phyloP scores from a whole-genome alignment of 2,113 vertebrate species.

The Globicephala melas region DNA sequence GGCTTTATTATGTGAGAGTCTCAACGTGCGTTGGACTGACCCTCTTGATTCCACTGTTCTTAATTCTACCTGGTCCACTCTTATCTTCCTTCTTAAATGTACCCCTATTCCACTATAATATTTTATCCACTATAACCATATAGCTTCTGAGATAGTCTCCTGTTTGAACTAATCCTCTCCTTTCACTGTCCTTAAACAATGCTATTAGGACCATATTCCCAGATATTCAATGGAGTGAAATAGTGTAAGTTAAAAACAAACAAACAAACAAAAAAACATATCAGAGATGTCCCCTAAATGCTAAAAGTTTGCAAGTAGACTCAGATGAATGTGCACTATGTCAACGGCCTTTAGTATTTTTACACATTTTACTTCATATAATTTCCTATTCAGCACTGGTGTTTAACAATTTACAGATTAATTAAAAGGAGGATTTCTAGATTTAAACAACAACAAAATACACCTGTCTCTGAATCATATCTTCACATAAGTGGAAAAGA shows the following conservation, averaged over 20 bases:
- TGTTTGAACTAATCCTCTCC: background rate
- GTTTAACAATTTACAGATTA: background rate
- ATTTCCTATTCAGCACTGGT: background rate
- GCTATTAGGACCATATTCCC: background rate
- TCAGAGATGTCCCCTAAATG: background rate
- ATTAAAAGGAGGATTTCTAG: background rate
- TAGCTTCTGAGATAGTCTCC: background rate
- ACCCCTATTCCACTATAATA: background rate
- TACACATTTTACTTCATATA: background rate
- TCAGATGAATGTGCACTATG: background rate
- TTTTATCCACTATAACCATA: background rate
- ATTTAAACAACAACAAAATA: background rate
- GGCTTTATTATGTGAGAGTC: background rate
- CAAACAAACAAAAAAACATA: background rate
- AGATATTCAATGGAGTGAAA: background rate
- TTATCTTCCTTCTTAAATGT: background rate
- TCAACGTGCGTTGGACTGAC: accelerated
- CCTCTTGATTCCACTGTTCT: background rate
- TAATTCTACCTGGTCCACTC: background rate
- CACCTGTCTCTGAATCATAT: background rate
- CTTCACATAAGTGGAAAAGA: background rate
- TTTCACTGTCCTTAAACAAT: background rate
- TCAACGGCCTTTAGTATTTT: background rate
- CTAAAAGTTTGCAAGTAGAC: background rate
- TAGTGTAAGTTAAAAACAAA: background rate